phyloP scores from a whole-genome alignment of 2,113 vertebrate species.

The Leuciscus idus region DNA sequence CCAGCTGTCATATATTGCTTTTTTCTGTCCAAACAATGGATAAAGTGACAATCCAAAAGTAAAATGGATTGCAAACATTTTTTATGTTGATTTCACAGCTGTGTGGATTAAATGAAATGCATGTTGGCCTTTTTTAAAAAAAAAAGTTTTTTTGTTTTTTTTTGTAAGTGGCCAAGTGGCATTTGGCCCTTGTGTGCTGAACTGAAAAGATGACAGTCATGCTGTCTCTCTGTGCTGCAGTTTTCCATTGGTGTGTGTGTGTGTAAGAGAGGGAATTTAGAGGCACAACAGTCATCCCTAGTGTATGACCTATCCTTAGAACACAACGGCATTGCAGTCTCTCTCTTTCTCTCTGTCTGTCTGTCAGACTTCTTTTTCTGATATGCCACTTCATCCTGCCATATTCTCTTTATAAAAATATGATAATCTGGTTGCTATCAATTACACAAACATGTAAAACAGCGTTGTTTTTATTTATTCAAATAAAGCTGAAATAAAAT shows the following conservation, averaged over 20 bases:
- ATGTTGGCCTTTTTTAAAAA: constrained; percentile 52
- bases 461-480: neutral
- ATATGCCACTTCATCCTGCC: neutral
- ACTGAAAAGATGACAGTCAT: constrained; percentile 53
- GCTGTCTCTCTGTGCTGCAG: constrained; percentile 14
- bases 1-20: no score
- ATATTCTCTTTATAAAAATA: neutral
- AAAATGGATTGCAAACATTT: neutral
- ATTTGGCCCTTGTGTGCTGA: constrained; percentile 54
- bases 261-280: constrained; percentile 7
- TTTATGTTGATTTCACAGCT: constrained; percentile 28
- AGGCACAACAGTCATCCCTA: constrained; percentile 33
- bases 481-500: neutral
- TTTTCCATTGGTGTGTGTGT: neutral
- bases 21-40: no score
- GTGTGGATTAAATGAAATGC: constrained; percentile 44
- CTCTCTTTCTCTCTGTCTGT: constrained; percentile 12
- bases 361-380: neutral
- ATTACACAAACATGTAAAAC: neutral
- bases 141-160: constrained; percentile 52
- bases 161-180: constrained; percentile 50
- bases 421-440: neutral
- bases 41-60: no score
- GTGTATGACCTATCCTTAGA: constrained; percentile 8
- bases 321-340: constrained; percentile 26